Conservation (phyloP, 2,113 vertebrate genomes). For the Pseudonaja textilis region DNA sequence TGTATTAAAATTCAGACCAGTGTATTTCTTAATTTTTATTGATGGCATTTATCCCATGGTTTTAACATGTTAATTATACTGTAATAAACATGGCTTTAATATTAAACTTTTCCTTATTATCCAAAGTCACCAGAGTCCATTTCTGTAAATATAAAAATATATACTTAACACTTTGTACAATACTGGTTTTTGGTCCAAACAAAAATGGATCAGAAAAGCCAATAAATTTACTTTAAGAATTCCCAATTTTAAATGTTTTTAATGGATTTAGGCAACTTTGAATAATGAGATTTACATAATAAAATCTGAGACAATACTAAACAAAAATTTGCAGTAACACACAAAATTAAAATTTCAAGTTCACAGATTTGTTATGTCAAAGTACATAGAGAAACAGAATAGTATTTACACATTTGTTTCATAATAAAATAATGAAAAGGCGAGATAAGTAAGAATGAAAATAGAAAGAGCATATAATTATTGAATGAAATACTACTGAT, state of each 20-base stretch:
- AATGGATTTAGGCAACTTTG: conserved; percentile 99
- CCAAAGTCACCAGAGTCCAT: conserved; percentile 99
- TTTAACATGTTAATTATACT: conserved; percentile 98
- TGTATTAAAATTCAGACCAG: conserved; percentile 56
- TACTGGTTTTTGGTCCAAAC: conserved; percentile 99
- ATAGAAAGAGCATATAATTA: conserved; percentile 82
- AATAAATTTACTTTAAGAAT: conserved; percentile 99
- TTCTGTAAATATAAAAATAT: conserved; percentile 99
- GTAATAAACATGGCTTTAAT: conserved; percentile 99
- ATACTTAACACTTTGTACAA: conserved; percentile 99
- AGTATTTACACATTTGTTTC: conserved; percentile 89
- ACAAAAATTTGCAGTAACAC: conserved; percentile 87
- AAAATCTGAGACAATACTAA: conserved; percentile 98
- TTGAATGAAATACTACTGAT: conserved; percentile 86
- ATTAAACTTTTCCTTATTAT: conserved; percentile 99
- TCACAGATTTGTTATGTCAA: conserved; percentile 94
- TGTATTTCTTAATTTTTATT: conserved; percentile 91
- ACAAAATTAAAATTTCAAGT: conserved; percentile 90
- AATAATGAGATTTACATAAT: conserved; percentile 98
- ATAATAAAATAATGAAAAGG: conserved; percentile 89
- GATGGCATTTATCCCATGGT: conserved; percentile 98
- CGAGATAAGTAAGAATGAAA: conserved; percentile 78
- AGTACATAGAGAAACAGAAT: conserved; percentile 82
- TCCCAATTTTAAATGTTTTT: conserved; percentile 98
- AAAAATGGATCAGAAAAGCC: conserved; percentile 99